A percentile compares a stretch with the other conserved stretches of the same genome.
Conservation (phyloP, 2,888 invertebrate species). For the Mesoligia furuncula region DNA sequence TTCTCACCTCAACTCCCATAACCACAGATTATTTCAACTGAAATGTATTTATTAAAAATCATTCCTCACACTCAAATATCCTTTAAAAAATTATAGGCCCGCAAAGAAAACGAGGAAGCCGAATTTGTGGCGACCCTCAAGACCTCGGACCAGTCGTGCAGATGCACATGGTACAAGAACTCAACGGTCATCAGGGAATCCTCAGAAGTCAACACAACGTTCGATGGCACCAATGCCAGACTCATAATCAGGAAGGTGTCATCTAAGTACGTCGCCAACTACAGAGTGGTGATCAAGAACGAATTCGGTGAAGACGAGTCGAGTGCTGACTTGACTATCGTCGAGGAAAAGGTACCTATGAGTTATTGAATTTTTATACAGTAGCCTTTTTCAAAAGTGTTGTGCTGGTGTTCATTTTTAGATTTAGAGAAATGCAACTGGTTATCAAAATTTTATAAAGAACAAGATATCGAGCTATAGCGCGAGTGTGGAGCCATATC, state of each 20-base stretch:
- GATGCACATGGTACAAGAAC: slow-evolving; percentile 96
- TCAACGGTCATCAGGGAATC: slow-evolving; percentile 94
- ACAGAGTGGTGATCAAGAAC: slow-evolving; percentile 96
- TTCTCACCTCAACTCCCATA: not conserved
- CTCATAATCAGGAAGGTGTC: slow-evolving; percentile 94
- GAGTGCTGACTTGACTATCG: slow-evolving; percentile 95
- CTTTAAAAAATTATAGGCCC: slow-evolving; percentile 75
- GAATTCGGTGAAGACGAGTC: slow-evolving; percentile 97
- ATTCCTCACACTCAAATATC: not conserved
- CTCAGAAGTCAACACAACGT: slow-evolving; percentile 94
- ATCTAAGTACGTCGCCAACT: slow-evolving; percentile 94
- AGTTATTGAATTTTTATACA: not conserved
- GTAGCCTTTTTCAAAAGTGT: not conserved
- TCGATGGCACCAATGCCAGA: slow-evolving; percentile 95
- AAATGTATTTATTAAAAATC: not conserved
- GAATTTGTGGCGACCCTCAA: slow-evolving; percentile 94
- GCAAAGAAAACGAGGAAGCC: slow-evolving; percentile 92
- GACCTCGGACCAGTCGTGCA: slow-evolving; percentile 94
- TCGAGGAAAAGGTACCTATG: slow-evolving; percentile 87
- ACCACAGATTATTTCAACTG: not conserved
- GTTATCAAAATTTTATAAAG: too few species aligned
- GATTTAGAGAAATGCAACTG: not conserved
- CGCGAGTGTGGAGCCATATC: not conserved
- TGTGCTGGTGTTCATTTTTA: not conserved
- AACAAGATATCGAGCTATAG: not conserved